Evolutionary conservation across 2,113 vertebrate genomes (phyloP).

Genomic region (Mormoops blainvillei): DNA sequence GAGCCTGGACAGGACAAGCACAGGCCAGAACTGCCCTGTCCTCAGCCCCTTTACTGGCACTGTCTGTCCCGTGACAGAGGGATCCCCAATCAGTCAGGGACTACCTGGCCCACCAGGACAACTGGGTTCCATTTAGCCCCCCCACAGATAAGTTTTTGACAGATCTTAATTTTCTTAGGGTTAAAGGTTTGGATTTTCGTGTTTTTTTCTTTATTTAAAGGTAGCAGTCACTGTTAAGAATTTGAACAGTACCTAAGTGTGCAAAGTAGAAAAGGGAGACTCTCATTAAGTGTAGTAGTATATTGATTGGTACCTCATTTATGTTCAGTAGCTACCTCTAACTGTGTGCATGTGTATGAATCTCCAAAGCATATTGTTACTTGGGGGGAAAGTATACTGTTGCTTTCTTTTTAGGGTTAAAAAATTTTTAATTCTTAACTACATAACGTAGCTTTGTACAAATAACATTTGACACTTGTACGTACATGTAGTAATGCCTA

Average conservation of each 20-base stretch:
- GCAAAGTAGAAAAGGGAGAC: neutral
- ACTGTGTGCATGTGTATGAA: neutral
- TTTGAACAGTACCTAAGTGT: neutral
- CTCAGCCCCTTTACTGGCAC: neutral
- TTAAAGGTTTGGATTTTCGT: neutral
- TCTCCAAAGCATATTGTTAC: neutral
- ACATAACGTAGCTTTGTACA: neutral
- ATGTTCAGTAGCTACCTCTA: neutral
- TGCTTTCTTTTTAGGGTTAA: neutral
- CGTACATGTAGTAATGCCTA: neutral
- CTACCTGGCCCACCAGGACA: neutral
- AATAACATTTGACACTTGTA: neutral
- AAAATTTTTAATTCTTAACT: neutral
- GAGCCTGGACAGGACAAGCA: neutral
- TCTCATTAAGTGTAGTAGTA: neutral
- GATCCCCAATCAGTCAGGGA: neutral
- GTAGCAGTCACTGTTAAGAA: neutral
- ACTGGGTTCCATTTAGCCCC: neutral
- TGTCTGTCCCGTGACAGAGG: neutral
- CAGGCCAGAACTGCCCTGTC: neutral
- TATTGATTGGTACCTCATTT: neutral
- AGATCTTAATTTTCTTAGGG: neutral
- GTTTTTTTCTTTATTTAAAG: neutral
- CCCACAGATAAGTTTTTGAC: neutral
- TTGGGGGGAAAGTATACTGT: neutral